Conservation (phyloP, 1,140 invertebrate species). For the Bombus waltoni region DNA sequence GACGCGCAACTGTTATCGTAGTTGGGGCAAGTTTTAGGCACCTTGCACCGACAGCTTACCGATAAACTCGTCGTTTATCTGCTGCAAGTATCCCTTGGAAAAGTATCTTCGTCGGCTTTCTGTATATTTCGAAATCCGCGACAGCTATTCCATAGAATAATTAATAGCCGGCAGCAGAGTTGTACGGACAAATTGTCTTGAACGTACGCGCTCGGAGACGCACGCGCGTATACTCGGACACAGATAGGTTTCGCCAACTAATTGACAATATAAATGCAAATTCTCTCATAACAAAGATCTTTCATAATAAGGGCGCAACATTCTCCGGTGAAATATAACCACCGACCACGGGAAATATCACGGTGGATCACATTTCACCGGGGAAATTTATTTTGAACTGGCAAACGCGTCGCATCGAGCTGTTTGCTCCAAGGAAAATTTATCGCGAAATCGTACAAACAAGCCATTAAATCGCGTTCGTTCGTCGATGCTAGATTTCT, state of each 20-base stretch:
- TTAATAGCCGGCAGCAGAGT: not conserved
- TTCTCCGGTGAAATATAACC: not conserved
- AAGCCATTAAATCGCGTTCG: not conserved
- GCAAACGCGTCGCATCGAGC: not conserved
- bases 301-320: conserved; percentile 1
- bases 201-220: not conserved
- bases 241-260: not conserved
- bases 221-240: no score
- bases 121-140: not conserved
- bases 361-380: not conserved
- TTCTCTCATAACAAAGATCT: not conserved
- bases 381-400: conserved; percentile 5
- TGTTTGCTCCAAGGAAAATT: not conserved
- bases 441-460: not conserved
- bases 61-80: no score
- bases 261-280: conserved; percentile 33
- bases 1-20: no score
- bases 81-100: no score
- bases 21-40: no score
- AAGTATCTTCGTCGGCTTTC: no score
- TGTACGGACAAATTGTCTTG: not conserved
- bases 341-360: not conserved
- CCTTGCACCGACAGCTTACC: no score
- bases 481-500: not conserved
- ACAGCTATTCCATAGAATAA: not conserved